Base-by-base conservation (phyloP, 2,888 invertebrate species). In the Pristionchus maxplancki region DNA sequence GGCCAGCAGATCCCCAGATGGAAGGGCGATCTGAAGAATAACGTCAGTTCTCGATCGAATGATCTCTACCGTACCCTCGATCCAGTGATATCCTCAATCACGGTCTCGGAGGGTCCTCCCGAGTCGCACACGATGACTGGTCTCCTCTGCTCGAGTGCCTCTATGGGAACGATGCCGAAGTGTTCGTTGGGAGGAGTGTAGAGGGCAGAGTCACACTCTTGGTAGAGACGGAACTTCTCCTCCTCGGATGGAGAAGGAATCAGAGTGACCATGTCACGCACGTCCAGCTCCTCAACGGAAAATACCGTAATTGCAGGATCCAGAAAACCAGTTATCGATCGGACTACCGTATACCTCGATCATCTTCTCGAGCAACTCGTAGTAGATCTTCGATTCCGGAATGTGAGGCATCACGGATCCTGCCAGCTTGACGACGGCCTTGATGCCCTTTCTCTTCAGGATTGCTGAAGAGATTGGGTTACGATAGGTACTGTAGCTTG, bases 171-270 rank as follows among this genome's bases (percentile, higher is more conserved):
- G 93, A 99, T 99, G 11, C 99, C 99, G 96, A 99, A 99, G 95
- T 99, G 99, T 95, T 99, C 99, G 95, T 97, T 97, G 3, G 97
- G 96, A 0, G 99, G 99, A 20, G 99, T 99, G 95, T 99, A 99
- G 40, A 99, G 90, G 4, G 95, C 94, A 88, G 95, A 95, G 58
- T 95, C 95, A 89, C 95, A 94, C 58, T 94, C 89, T 6, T 93
- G 91, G 48, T 95, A 94, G 71, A 96, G 93, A 31, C 94, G 93
- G 86, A 94, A 93, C 91, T 96, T 96, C 89, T 95, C 93, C 5
- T 93, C 90, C 89, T 95, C 95, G 44, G 94, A 94, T 87, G 95
- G 95, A 20, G 95, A 95, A 28, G 95, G 93, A 11, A 95, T 92
- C 90, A 95, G 95, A n/a, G 95, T 95, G 1, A 96, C 93, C 89